Evolutionary conservation across 2,113 vertebrate species (phyloP).

Genomic region (Oryzias celebensis): DNA sequence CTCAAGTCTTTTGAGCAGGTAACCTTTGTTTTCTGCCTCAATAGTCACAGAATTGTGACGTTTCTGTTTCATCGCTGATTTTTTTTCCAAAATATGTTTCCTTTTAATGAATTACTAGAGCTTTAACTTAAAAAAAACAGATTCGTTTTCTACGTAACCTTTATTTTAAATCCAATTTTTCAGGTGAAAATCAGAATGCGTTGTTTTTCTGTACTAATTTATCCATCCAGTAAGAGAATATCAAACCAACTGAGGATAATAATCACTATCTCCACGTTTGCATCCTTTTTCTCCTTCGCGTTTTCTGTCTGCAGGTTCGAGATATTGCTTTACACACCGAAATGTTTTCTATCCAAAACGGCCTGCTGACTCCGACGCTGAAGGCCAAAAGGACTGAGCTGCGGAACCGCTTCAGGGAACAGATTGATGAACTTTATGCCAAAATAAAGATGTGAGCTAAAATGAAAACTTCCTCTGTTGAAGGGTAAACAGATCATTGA

Average conservation of each 20-base stretch:
- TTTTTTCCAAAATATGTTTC: too few relatives aligned
- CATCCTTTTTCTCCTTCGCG: background rate
- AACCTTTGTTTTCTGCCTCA: slow-evolving; percentile 16
- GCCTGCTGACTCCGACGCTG: slow-evolving; percentile 93
- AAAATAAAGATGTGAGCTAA: slow-evolving; percentile 83
- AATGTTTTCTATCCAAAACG: slow-evolving; percentile 91
- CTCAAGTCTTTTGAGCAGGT: slow-evolving; percentile 98
- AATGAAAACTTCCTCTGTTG: background rate
- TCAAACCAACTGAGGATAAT: background rate
- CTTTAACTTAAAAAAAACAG: too few relatives aligned
- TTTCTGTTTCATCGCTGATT: too few relatives aligned
- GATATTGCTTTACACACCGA: slow-evolving; percentile 83
- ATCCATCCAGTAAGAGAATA: background rate
- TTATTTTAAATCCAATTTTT: too few relatives aligned
- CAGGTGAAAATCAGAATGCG: too few relatives aligned
- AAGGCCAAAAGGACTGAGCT: slow-evolving; percentile 91
- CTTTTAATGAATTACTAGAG: too few relatives aligned
- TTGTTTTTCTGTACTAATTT: background rate
- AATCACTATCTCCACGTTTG: background rate
- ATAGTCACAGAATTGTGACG: too few relatives aligned
- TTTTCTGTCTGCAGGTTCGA: slow-evolving; percentile 79
- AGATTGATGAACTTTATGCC: slow-evolving; percentile 90
- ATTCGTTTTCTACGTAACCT: too few relatives aligned
- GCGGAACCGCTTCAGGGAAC: slow-evolving; percentile 81
- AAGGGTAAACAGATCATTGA: slow-evolving; percentile 20